Percentiles rank a stretch among this genome's conserved stretches.
Evolutionary conservation across 2,888 invertebrate genomes (phyloP).

Genomic region (Yponomeuta malinellus): DNA sequence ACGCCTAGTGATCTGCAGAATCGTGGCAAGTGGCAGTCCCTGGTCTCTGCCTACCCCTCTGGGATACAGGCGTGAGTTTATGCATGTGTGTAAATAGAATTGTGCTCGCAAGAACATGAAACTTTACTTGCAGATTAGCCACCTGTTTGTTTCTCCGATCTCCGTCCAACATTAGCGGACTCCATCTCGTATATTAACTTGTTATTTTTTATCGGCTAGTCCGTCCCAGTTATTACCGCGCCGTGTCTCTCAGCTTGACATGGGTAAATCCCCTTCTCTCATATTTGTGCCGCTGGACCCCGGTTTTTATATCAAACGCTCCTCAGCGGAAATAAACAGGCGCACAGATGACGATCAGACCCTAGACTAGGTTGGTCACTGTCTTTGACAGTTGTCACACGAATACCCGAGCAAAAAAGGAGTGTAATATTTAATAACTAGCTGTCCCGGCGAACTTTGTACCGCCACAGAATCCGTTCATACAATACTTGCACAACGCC

Average conservation of each 20-base stretch:
- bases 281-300: conserved; percentile 38
- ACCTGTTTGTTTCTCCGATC: too few relatives aligned
- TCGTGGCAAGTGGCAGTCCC: too few relatives aligned
- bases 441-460: too few relatives aligned
- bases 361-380: not conserved
- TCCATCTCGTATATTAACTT: conserved; percentile 2
- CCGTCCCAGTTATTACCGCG: conserved; percentile 53
- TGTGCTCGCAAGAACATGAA: too few relatives aligned
- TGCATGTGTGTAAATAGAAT: too few relatives aligned
- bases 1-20: too few relatives aligned
- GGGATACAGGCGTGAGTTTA: too few relatives aligned
- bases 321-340: not conserved
- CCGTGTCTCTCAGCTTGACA: conserved; percentile 47
- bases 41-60: too few relatives aligned
- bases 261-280: conserved; percentile 71
- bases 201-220: conserved; percentile 37
- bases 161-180: not conserved
- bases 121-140: too few relatives aligned
- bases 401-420: not conserved
- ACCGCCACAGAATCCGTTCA: too few relatives aligned
- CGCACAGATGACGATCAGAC: not conserved
- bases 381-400: not conserved
- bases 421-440: too few relatives aligned
- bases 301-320: conserved; percentile 20
- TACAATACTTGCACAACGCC: too few relatives aligned